phyloP scores from a whole-genome alignment of 2,888 invertebrate genomes.

The Chrysina gloriosa region DNA sequence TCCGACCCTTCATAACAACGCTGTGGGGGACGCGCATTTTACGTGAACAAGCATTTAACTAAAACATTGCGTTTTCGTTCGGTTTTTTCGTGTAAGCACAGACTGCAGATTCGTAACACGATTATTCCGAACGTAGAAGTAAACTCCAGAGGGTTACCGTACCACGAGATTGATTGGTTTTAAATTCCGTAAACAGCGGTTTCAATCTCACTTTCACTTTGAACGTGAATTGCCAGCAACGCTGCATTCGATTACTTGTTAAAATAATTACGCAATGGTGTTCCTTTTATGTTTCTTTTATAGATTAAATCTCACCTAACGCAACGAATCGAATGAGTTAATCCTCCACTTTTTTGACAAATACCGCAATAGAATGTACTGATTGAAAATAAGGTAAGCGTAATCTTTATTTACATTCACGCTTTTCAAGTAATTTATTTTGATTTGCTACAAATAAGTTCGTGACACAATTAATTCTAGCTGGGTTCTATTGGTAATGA shows the following conservation, averaged over 20 bases:
- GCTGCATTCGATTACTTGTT: slow-evolving; percentile 4
- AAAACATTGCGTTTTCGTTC: neutral
- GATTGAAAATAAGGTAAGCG: no score
- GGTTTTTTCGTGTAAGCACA: slow-evolving; percentile 10
- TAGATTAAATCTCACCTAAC: neutral
- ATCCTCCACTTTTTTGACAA: neutral
- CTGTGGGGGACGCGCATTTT: neutral
- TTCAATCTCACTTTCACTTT: neutral
- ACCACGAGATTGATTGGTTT: neutral
- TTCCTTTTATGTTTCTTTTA: no score
- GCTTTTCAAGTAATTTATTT: no score
- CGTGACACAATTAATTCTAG: no score
- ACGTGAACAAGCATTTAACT: neutral
- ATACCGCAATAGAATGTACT: no score
- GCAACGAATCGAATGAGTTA: neutral
- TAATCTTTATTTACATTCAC: no score
- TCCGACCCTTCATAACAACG: neutral
- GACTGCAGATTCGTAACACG: neutral
- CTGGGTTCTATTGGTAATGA: no score
- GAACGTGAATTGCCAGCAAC: slow-evolving; percentile 4
- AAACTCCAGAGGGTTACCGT: neutral
- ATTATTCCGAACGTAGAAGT: neutral
- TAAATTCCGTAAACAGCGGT: neutral
- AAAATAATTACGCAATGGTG: neutral
- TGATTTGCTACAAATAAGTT: no score